These are phyloP conservation scores for Falco rusticolus DNA, from an alignment of 2,797 vertebrate species.

Conservation along the genomic window DNA sequence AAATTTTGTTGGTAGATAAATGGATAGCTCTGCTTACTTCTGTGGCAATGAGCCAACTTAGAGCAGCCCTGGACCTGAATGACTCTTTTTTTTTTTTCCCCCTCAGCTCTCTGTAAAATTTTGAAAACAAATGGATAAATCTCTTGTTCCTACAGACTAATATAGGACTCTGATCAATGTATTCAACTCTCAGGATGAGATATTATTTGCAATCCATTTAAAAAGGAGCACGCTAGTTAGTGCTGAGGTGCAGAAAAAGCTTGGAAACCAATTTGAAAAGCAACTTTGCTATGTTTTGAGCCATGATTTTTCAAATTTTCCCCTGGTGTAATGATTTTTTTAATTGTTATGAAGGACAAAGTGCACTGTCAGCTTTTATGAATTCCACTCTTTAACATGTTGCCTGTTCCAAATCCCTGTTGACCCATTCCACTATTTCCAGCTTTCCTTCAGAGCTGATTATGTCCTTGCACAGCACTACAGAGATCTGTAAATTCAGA, in stretches of 20 bases:
- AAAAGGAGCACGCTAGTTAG: background rate
- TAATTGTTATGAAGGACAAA: background rate
- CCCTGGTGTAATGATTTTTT: background rate
- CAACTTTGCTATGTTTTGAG: background rate
- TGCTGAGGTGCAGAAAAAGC: background rate
- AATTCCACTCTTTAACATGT: background rate
- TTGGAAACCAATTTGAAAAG: background rate
- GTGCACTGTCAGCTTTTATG: background rate
- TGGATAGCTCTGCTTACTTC: background rate
- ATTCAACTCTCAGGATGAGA: background rate
- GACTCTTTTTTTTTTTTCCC: background rate
- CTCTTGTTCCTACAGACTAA: background rate
- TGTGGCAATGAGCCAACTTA: background rate
- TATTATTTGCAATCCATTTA: background rate
- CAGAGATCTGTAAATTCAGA: background rate
- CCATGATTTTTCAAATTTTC: background rate
- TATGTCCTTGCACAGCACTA: background rate
- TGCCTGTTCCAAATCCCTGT: background rate
- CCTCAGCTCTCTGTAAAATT: background rate
- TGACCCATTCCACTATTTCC: background rate
- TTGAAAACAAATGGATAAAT: slow-evolving; percentile 4
- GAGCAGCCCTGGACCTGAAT: background rate
- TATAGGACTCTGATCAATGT: background rate
- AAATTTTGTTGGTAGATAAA: background rate
- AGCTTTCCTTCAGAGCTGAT: background rate